Base-by-base conservation (phyloP, 1,140 invertebrate genomes). In the Solenopsis invicta region DNA sequence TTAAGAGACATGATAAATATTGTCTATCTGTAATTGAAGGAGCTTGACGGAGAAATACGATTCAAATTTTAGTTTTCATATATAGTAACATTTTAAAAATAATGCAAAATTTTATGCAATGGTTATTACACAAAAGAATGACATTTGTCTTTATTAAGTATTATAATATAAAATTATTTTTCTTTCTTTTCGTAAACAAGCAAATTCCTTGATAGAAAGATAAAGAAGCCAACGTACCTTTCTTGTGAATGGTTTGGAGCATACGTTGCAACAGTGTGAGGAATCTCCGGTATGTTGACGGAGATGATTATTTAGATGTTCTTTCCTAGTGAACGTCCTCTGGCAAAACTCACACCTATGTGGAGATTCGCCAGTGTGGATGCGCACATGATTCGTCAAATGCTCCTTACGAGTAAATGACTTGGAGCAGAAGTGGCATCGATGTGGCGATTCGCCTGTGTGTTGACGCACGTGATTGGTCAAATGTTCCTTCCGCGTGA, bases 251-350 rank as follows among this genome's bases (percentile, higher is more conserved):
- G 97, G 97, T 95, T 98, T 98, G 64, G 97, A 97, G 95, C 98
- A 99, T 92, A 97, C 97, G 91, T 97, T 97, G 95, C 98, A 99
- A 94, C 97, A 97, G 94, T 98, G 97, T 71, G 97, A 97, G 86
- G 97, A 97, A 95, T 99, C 98, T 86, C 98, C 98, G 67, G 99
- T 99, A 95, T 99, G 99, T 95, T 98, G 97, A 91, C 97, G 95
- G 91, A 97, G 95, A 94, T 98, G 98, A 89, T 98, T 97, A 85
- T 97, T 97, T 48, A 98, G 96, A 90, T 98, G 97, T 94, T 98
- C 97, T 93, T 98, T 98, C 80, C 97, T 96, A 1, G 97, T 98
- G 94, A 98, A 98, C 1, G 97, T 97, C 91, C 98, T 97, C 87
- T 97, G 96, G 93, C 98, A 98, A 87, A 97, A 97, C 89, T 97